phyloP scores from a whole-genome alignment of 1,140 invertebrate species.

The Archegozetes longisetosus region DNA sequence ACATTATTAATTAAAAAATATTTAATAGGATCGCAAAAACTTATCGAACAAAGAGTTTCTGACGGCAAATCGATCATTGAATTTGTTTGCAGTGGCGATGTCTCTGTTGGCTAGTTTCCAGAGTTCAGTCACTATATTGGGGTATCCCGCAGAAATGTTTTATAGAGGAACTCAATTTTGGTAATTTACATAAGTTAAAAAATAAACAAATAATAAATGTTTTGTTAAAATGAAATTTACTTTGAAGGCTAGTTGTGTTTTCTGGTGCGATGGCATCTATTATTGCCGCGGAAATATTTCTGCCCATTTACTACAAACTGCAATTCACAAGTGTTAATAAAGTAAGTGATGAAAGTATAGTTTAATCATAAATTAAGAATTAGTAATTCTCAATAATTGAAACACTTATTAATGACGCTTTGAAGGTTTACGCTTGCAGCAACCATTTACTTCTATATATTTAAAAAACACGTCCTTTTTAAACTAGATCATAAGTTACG shows the following conservation, averaged over 20 bases:
- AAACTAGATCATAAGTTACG: no score
- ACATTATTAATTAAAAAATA: neutral
- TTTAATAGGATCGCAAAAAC: slow-evolving; percentile 36
- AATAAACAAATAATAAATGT: slow-evolving; percentile 18
- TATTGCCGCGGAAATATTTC: slow-evolving; percentile 28
- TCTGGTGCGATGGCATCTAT: slow-evolving; percentile 23
- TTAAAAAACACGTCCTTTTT: no score
- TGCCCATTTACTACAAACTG: slow-evolving; percentile 32
- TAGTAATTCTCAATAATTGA: slow-evolving; percentile 31
- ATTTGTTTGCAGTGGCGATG: slow-evolving; percentile 55
- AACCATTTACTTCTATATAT: no score
- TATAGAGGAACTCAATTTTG: slow-evolving; percentile 27
- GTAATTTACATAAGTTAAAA: neutral
- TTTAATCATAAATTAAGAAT: no score
- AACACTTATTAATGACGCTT: no score
- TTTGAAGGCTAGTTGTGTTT: slow-evolving; percentile 20
- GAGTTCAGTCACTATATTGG: slow-evolving; percentile 34
- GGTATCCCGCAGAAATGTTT: slow-evolving; percentile 27
- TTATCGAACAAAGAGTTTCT: slow-evolving; percentile 55
- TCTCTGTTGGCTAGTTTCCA: slow-evolving; percentile 51
- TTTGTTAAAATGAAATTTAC: slow-evolving; percentile 23
- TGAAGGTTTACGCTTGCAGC: no score
- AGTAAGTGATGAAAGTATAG: no score
- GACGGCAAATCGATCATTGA: slow-evolving; percentile 65
- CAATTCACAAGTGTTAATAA: slow-evolving; percentile 32